Base-by-base conservation (phyloP, 2,797 vertebrate genomes). In the Cryptoprocta ferox region DNA sequence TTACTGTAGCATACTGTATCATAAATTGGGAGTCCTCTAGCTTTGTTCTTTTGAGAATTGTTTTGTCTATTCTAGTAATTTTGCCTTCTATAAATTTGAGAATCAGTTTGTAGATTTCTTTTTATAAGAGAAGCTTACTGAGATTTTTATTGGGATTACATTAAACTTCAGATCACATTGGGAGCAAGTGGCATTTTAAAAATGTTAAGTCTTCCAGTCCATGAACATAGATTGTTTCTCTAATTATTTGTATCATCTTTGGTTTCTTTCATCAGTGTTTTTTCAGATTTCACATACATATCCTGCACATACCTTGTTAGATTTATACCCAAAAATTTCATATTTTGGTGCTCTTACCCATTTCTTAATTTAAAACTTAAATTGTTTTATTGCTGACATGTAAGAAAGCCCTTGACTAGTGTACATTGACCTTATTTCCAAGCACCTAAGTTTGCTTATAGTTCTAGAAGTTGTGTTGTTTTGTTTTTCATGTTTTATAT, bases 321-420 rank as follows among this genome's bases (percentile, higher is more conserved):
- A 75, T 81, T 91, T 85, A 30, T 70, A 59, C 15, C n/a, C 30
- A 93, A 75, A 2, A 5, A 86, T 28, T 82, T 70, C 14, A 45
- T 81, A 30, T 76, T 71, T 94, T 70, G 15, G 2, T 68, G 35
- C 8, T 66, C 24, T 63, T 56, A 75, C 3, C 59, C 11, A 73
- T 82, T 82, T 85, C 28, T 75, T 83, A 70, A 90, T 56, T 94
- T 92, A 56, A 92, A 96, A 85, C n/a, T 42, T 19, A 94, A 61
- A 53, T 21, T 45, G 7, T 35, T 75, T 92, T 61, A 83, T 84
- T 63, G 28, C 39, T 30, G 3, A 10, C 32, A 19, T 30, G 68
- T 15, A 86, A 7, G 28, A 78, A 96, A 89, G 32, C 19, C 19
- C 37, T 53, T 86, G 28, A 68, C 56, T 66, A 21, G 66, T 63